Evolutionary conservation across 1,140 invertebrate genomes (phyloP).

Genomic region (Saccostrea cuccullata): DNA sequence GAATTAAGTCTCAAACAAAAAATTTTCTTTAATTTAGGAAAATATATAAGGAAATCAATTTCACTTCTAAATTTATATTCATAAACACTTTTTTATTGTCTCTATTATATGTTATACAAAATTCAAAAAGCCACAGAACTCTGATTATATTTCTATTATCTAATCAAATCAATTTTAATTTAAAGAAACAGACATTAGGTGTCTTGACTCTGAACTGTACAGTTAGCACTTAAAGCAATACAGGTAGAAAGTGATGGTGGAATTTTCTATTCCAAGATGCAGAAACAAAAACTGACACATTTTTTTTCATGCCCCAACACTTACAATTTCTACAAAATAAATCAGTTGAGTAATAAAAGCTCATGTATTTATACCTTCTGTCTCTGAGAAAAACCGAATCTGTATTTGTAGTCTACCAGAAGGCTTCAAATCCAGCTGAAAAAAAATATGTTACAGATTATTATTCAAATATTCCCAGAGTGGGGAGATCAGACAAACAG

Average conservation of each 20-base stretch:
- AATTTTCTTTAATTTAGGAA: too few species aligned
- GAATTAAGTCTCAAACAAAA: too few species aligned
- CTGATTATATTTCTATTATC: too few species aligned
- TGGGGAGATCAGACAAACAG: too few species aligned
- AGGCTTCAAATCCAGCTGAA: slow-evolving; percentile 77
- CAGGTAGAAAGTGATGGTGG: not conserved
- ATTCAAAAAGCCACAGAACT: too few species aligned
- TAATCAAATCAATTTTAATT: too few species aligned
- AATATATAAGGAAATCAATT: too few species aligned
- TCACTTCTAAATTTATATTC: too few species aligned
- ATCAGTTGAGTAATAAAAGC: not conserved
- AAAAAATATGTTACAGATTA: slow-evolving; percentile 22
- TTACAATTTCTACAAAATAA: not conserved
- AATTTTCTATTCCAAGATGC: not conserved
- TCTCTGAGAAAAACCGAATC: slow-evolving; percentile 76
- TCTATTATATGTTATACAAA: too few species aligned
- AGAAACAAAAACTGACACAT: not conserved
- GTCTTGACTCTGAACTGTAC: too few species aligned
- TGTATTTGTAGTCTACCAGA: slow-evolving; percentile 76
- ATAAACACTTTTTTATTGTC: too few species aligned
- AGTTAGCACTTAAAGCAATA: not conserved
- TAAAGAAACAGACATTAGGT: too few species aligned
- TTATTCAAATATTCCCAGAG: not conserved
- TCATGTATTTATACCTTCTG: slow-evolving; percentile 60
- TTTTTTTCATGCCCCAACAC: not conserved